A percentile compares a stretch with the other conserved stretches of the same genome.
Conservation (phyloP, 2,797 vertebrate species). For the Melanogrammus aeglefinus region DNA sequence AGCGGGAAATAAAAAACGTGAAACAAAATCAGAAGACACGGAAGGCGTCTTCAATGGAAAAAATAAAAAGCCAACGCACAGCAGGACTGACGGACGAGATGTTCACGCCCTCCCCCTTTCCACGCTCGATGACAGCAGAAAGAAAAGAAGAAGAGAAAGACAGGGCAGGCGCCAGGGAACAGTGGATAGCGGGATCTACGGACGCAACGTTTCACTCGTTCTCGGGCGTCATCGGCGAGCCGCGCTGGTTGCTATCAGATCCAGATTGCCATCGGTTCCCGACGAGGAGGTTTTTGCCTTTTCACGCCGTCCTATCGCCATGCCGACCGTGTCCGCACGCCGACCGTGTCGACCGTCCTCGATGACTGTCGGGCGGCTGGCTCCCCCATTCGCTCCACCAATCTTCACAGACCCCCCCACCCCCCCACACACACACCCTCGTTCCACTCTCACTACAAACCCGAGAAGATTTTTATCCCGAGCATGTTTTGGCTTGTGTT, state of each 20-base stretch:
- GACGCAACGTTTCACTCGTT: conserved; percentile 41
- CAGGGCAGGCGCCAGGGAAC: conserved; percentile 27
- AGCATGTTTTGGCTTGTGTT: conserved; percentile 59
- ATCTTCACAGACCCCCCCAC: conserved; percentile 42
- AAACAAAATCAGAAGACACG: not conserved
- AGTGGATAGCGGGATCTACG: conserved; percentile 33
- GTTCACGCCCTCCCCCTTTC: not conserved
- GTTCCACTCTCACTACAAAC: conserved; percentile 32
- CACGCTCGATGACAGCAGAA: not conserved
- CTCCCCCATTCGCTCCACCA: conserved; percentile 18
- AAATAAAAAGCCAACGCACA: not conserved
- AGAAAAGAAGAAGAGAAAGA: conserved; percentile 15
- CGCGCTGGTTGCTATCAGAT: conserved; percentile 45
- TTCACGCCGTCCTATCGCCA: not conserved
- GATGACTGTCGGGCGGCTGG: conserved; percentile 38
- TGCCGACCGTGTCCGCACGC: not conserved
- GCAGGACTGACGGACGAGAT: not conserved
- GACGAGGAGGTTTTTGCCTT: not conserved
- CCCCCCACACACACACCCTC: conserved; percentile 14
- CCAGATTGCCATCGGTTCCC: not conserved
- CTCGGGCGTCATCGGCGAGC: conserved; percentile 40
- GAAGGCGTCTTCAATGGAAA: no score
- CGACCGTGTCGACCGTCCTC: conserved; percentile 42
- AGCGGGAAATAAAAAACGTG: not conserved
- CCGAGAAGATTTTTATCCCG: conserved; percentile 54